Evolutionary conservation across 2,888 invertebrate species (phyloP).

Genomic region (Dexiosoma caninum): DNA sequence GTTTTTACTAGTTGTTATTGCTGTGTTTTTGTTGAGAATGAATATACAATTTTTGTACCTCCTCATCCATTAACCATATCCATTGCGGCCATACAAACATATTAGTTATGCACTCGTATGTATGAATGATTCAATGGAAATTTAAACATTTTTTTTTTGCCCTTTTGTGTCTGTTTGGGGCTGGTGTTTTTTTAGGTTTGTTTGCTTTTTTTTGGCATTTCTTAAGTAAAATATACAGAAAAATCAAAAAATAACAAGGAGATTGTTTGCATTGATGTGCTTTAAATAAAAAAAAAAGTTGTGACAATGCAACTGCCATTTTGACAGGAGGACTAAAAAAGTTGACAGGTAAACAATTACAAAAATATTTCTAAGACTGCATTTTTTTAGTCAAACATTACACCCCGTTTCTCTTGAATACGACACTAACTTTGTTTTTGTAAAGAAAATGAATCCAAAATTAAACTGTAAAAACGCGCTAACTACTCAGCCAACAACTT

Average conservation of each 20-base stretch:
- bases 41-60: conserved; percentile 40
- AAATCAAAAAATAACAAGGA: conserved; percentile 9
- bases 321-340: conserved; percentile 30
- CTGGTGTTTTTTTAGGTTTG: not conserved
- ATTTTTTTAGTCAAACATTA: not conserved
- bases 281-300: conserved; percentile 9
- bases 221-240: conserved; percentile 13
- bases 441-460: too few species aligned
- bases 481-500: too few species aligned
- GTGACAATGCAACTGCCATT: conserved; percentile 33
- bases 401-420: too few species aligned
- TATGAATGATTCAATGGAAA: conserved; percentile 36
- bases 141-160: conserved; percentile 23
- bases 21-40: conserved; percentile 11
- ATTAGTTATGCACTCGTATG: conserved; percentile 9
- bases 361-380: not conserved
- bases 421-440: too few species aligned
- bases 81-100: conserved; percentile 5
- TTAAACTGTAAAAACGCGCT: too few species aligned
- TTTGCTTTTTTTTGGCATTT: not conserved
- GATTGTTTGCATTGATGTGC: conserved; percentile 3
- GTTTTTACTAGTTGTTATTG: conserved; percentile 21
- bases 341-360: conserved; percentile 6
- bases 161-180: not conserved
- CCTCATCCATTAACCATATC: conserved; percentile 40